These are phyloP conservation scores for Lutraria lutraria DNA, from an alignment of 2,888 invertebrate species.

Conservation along the genomic window DNA sequence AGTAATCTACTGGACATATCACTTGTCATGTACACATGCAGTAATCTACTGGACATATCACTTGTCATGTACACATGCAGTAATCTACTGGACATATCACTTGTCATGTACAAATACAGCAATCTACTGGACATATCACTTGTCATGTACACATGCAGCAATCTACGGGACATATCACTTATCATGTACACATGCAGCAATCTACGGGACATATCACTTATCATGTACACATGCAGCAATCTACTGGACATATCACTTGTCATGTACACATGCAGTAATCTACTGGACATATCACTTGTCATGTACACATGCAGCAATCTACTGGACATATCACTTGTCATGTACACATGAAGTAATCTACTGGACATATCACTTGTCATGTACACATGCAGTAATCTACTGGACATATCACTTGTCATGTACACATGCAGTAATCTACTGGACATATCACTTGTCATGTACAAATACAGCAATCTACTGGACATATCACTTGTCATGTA, in stretches of 20 bases:
- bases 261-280: slow-evolving; percentile 45
- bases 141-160: slow-evolving; percentile 37
- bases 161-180: too few relatives aligned
- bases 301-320: slow-evolving; percentile 48
- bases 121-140: too few relatives aligned
- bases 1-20: too few relatives aligned
- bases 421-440: too few relatives aligned
- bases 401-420: neutral
- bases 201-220: neutral
- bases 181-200: slow-evolving; percentile 39
- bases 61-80: slow-evolving; percentile 32
- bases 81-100: too few relatives aligned
- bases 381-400: too few relatives aligned
- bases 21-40: slow-evolving; percentile 32
- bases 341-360: too few relatives aligned
- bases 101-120: slow-evolving; percentile 34
- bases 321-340: neutral
- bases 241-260: neutral
- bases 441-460: neutral
- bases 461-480: too few relatives aligned
- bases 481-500: neutral
- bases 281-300: neutral
- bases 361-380: neutral
- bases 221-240: slow-evolving; percentile 42
- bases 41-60: too few relatives aligned